phyloP scores from a whole-genome alignment of 2,113 vertebrate genomes.

The Calonectris borealis region DNA sequence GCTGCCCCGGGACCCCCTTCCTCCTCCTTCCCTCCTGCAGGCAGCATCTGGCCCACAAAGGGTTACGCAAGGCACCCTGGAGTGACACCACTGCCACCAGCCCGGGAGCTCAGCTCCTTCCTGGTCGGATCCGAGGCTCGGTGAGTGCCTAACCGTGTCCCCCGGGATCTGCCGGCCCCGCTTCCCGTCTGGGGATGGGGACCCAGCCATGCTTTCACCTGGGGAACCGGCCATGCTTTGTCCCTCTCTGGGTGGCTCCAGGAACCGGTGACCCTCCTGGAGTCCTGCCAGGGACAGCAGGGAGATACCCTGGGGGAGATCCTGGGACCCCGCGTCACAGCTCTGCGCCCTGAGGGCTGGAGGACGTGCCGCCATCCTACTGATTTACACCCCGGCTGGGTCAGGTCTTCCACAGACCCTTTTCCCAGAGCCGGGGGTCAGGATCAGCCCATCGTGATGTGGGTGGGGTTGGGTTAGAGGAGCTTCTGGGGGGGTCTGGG shows the following conservation, averaged over 20 bases:
- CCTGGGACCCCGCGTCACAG: neutral
- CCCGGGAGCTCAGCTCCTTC: conserved; percentile 40
- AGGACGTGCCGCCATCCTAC: neutral
- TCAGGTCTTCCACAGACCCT: neutral
- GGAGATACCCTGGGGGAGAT: neutral
- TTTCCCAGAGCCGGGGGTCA: neutral
- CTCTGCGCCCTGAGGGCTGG: fast-evolving
- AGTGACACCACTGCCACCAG: conserved; percentile 56
- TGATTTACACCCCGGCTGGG: neutral
- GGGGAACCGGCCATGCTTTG: neutral
- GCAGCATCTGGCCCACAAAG: conserved; percentile 43
- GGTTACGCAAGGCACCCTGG: conserved; percentile 48
- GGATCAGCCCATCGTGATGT: fast-evolving
- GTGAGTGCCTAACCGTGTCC: conserved; percentile 11
- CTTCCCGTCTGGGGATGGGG: neutral
- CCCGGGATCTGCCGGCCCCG: neutral
- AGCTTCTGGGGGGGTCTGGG: neutral
- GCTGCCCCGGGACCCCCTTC: neutral
- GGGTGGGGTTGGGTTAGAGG: neutral
- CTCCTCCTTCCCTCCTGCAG: neutral
- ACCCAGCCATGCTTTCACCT: neutral
- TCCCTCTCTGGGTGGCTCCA: neutral
- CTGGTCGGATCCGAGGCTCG: conserved; percentile 37
- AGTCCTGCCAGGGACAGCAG: neutral
- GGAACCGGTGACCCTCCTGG: neutral